Conservation (phyloP, 2,797 vertebrate genomes). For the Alosa sapidissima region DNA sequence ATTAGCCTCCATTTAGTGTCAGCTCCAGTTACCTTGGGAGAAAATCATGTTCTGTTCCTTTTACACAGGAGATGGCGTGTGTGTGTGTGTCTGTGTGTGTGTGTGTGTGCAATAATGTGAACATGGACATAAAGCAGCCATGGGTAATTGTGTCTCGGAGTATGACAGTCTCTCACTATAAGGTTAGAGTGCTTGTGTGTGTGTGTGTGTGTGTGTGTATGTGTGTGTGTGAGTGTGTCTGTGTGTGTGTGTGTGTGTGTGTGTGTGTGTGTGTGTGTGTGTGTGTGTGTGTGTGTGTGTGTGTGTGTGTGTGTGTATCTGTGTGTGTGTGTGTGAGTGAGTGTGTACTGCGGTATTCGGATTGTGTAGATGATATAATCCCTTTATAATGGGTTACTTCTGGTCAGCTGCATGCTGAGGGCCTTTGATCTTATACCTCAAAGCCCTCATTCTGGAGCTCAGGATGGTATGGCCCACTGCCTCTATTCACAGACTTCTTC, state of each 20-base stretch:
- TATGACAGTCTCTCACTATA: not conserved
- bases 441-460: constrained; percentile 39
- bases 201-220: not conserved
- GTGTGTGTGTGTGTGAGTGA: constrained; percentile 28
- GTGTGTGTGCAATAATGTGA: constrained; percentile 2
- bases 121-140: not conserved
- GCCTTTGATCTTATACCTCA: constrained; percentile 59
- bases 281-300: not conserved
- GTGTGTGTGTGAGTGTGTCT: not conserved
- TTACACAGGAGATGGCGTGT: constrained; percentile 23
- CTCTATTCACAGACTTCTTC: constrained; percentile 32
- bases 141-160: not conserved
- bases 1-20: constrained; percentile 63
- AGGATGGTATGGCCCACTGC: constrained; percentile 9
- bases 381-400: constrained; percentile 60
- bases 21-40: constrained; percentile 46
- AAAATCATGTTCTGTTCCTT: constrained; percentile 36
- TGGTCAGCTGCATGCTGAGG: constrained; percentile 43
- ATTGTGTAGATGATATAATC: constrained; percentile 63
- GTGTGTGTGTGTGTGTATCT: constrained; percentile 11
- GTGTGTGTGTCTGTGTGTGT: constrained; percentile 23
- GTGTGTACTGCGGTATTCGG: constrained; percentile 56
- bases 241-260: not conserved
- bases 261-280: not conserved
- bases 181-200: not conserved